Percentiles rank a stretch among this genome's conserved stretches.
Conservation (phyloP, 2,888 invertebrate genomes). For the Ceramica pisi region DNA sequence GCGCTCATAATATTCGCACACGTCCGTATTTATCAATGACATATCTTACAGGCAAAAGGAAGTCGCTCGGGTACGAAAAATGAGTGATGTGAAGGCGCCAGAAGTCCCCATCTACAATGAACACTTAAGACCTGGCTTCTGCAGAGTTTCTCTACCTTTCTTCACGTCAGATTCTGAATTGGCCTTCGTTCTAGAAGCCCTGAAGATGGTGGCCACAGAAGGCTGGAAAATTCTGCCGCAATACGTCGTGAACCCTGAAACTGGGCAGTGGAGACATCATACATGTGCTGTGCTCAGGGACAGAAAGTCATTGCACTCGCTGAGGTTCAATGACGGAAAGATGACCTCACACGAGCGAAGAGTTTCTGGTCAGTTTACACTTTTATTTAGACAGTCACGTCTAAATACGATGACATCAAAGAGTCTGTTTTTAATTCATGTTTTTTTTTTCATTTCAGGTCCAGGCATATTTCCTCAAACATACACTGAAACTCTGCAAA, state of each 20-base stretch:
- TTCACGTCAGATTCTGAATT: slow-evolving; percentile 95
- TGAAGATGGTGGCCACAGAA: slow-evolving; percentile 96
- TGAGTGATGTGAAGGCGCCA: slow-evolving; percentile 84
- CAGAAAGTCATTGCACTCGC: slow-evolving; percentile 95
- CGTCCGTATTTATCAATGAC: slow-evolving; percentile 55
- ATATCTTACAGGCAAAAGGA: slow-evolving; percentile 85
- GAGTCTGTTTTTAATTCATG: slow-evolving; percentile 7
- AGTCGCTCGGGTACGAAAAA: slow-evolving; percentile 83
- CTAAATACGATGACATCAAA: slow-evolving; percentile 17
- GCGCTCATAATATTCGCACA: slow-evolving; percentile 50
- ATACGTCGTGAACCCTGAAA: slow-evolving; percentile 96
- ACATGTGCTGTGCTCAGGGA: slow-evolving; percentile 95
- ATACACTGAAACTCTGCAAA: slow-evolving; percentile 94
- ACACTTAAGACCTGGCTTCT: slow-evolving; percentile 96
- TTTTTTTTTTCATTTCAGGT: slow-evolving; percentile 80
- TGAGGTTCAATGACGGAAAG: slow-evolving; percentile 94
- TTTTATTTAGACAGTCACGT: slow-evolving; percentile 19
- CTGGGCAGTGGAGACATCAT: slow-evolving; percentile 97
- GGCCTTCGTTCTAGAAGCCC: slow-evolving; percentile 95
- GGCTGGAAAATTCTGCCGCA: slow-evolving; percentile 97
- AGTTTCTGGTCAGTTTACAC: slow-evolving; percentile 88
- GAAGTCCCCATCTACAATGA: slow-evolving; percentile 91
- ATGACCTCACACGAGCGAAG: slow-evolving; percentile 94
- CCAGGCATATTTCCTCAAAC: slow-evolving; percentile 94
- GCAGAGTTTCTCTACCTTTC: slow-evolving; percentile 95